Conservation (phyloP, 2,797 vertebrate species). For the Florisuga fusca region DNA sequence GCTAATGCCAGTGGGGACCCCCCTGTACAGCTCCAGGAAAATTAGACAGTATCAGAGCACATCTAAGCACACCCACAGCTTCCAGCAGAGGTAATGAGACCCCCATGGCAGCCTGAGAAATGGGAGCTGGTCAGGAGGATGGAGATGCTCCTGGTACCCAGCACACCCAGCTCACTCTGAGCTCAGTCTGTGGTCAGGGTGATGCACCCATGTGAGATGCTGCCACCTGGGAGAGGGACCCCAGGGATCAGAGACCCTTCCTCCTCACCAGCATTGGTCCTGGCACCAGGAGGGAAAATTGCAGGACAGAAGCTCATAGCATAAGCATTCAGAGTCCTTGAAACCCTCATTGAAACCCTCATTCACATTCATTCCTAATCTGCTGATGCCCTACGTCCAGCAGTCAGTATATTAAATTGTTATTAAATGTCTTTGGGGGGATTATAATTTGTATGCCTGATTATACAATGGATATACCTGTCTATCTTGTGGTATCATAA, state of each 20-base stretch:
- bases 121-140: background rate
- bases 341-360: slow-evolving; percentile 5
- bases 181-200: rapidly evolving
- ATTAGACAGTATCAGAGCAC: slow-evolving; percentile 34
- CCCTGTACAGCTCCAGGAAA: slow-evolving; percentile 34
- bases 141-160: background rate
- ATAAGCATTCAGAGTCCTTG: slow-evolving; percentile 33
- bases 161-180: background rate
- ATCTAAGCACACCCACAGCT: background rate
- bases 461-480: slow-evolving; percentile 77
- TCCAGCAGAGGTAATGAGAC: slow-evolving; percentile 33
- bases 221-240: background rate
- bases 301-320: background rate
- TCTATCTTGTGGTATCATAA: slow-evolving; percentile 76
- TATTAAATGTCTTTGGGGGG: slow-evolving; percentile 75
- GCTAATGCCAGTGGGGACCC: slow-evolving; percentile 52
- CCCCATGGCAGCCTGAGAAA: background rate
- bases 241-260: background rate
- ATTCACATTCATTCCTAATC: slow-evolving; percentile 51
- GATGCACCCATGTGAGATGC: background rate
- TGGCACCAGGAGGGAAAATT: background rate
- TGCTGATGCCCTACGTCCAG: slow-evolving; percentile 65
- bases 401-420: slow-evolving; percentile 71
- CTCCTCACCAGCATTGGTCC: rapidly evolving
- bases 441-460: slow-evolving; percentile 82